Percentiles rank a stretch among this genome's conserved stretches.
phyloP scores from a whole-genome alignment of 2,888 invertebrate species.

The Eulithis prunata region DNA sequence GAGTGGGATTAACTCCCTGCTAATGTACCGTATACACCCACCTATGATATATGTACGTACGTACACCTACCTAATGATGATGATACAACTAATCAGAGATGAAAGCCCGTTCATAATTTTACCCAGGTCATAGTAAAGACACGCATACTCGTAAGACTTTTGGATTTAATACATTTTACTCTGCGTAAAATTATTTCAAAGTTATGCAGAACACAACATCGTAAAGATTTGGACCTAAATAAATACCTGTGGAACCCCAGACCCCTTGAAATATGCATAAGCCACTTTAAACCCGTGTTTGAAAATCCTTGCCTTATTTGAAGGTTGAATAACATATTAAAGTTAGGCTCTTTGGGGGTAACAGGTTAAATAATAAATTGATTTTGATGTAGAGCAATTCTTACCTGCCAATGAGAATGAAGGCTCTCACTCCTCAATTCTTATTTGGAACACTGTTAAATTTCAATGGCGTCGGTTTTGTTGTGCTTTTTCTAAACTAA shows the following conservation, averaged over 20 bases:
- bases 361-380: conserved; percentile 21
- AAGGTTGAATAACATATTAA: conserved; percentile 21
- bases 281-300: conserved; percentile 23
- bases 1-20: too few relatives aligned
- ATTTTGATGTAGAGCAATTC: conserved; percentile 1
- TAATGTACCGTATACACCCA: too few relatives aligned
- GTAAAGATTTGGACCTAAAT: conserved; percentile 15
- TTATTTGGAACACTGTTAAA: neutral
- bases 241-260: conserved; percentile 11
- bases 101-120: too few relatives aligned
- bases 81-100: too few relatives aligned
- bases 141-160: too few relatives aligned
- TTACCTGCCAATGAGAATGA: conserved; percentile 17
- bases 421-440: neutral
- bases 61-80: too few relatives aligned
- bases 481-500: too few relatives aligned
- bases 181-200: neutral
- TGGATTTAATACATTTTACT: neutral
- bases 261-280: conserved; percentile 24
- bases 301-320: conserved; percentile 21
- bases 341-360: conserved; percentile 8
- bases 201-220: conserved; percentile 2
- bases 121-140: too few relatives aligned
- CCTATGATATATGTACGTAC: too few relatives aligned
- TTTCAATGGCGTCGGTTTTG: too few relatives aligned